Percentiles rank a stretch among this genome's conserved stretches.
Conservation (phyloP, 2,113 vertebrate genomes). For the Brachyhypopomus occidentalis region DNA sequence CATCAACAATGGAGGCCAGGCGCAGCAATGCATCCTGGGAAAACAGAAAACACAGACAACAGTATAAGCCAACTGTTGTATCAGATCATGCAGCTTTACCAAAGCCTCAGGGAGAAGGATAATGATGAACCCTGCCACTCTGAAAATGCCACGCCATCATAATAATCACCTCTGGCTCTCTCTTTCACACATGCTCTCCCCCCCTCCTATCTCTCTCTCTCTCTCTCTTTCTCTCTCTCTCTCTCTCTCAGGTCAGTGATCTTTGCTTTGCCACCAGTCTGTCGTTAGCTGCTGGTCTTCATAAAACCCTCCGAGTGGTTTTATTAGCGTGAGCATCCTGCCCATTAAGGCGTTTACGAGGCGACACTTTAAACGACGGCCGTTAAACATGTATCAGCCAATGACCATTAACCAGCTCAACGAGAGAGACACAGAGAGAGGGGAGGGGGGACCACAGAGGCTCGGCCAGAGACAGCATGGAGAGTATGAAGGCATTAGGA, state of each 20-base stretch:
- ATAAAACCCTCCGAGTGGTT: not conserved
- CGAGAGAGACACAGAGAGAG: not conserved
- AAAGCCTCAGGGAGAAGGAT: not conserved
- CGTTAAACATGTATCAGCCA: not conserved
- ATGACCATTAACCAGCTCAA: not conserved
- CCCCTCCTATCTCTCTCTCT: not conserved
- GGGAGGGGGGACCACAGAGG: not conserved
- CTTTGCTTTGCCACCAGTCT: constrained; percentile 25
- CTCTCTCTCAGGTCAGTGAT: not conserved
- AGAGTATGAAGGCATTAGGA: not conserved
- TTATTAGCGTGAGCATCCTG: not conserved
- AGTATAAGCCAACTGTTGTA: not conserved
- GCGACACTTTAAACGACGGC: not conserved
- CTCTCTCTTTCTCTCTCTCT: not conserved
- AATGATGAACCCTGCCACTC: constrained; percentile 14
- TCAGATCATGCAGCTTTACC: not conserved
- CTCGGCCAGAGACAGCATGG: not conserved
- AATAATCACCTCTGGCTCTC: not conserved
- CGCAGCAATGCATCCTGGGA: constrained; percentile 80
- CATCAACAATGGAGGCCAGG: constrained; percentile 74
- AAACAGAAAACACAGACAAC: constrained; percentile 45
- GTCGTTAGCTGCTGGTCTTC: not conserved
- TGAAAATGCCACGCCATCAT: constrained; percentile 21
- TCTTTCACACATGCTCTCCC: constrained; percentile 10
- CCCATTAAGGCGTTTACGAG: not conserved